These are phyloP conservation scores for Mesoclemmys tuberculata DNA, from an alignment of 2,113 vertebrate species.

Conservation along the genomic window DNA sequence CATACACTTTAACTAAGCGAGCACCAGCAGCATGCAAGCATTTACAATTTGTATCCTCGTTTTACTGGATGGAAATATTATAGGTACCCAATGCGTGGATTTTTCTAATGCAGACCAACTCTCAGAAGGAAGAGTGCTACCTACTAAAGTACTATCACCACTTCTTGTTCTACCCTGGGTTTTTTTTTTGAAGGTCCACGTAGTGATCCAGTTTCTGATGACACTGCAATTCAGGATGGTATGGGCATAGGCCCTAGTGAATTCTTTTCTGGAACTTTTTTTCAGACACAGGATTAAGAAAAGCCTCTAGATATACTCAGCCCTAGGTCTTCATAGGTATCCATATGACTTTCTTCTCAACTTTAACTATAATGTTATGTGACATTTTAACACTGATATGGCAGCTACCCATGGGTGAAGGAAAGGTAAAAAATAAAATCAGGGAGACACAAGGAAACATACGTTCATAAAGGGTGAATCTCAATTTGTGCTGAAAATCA, in stretches of 20 bases:
- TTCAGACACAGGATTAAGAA: background rate
- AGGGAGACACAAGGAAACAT: background rate
- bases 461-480: background rate
- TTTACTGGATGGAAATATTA: constrained; percentile 24
- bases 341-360: background rate
- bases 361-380: background rate
- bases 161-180: background rate
- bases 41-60: background rate
- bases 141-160: background rate
- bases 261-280: background rate
- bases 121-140: constrained; percentile 7
- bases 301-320: background rate
- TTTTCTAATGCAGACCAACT: constrained; percentile 13
- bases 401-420: background rate
- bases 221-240: background rate
- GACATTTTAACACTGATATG: background rate
- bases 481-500: constrained; percentile 59
- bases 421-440: background rate
- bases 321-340: background rate
- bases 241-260: background rate
- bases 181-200: constrained; percentile 24
- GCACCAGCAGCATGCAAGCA: background rate
- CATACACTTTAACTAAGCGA: constrained; percentile 47
- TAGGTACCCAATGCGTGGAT: background rate
- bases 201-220: background rate